These are phyloP conservation scores for Elaphurus davidianus DNA, from an alignment of 2,113 vertebrate genomes.

Conservation along the genomic window DNA sequence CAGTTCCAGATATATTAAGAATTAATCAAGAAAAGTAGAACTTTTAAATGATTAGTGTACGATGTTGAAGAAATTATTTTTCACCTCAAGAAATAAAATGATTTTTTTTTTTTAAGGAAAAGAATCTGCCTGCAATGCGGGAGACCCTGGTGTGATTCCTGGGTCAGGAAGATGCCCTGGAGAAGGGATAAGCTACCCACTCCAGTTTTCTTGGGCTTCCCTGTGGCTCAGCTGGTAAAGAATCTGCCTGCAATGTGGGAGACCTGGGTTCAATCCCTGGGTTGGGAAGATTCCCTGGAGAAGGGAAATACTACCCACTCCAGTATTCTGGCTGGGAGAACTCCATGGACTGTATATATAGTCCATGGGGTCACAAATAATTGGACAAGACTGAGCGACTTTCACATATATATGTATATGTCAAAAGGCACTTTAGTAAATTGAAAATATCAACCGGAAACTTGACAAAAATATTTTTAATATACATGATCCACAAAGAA, in stretches of 20 bases:
- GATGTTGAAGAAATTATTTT: background rate
- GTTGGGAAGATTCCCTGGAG: background rate
- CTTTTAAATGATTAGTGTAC: background rate
- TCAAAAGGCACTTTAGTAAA: background rate
- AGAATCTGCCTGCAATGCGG: background rate
- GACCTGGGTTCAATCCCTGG: background rate
- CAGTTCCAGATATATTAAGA: background rate
- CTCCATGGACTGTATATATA: background rate
- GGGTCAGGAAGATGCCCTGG: background rate
- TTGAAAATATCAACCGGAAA: background rate
- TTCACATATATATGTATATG: background rate
- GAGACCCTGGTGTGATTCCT: accelerated
- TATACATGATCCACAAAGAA: background rate
- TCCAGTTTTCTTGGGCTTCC: background rate
- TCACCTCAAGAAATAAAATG: background rate
- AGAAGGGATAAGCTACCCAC: background rate
- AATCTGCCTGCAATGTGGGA: accelerated
- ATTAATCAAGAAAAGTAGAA: background rate
- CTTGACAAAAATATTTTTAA: background rate
- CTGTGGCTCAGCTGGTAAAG: background rate
- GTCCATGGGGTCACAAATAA: background rate
- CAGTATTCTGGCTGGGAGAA: background rate
- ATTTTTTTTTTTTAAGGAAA: background rate
- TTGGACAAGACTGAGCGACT: background rate
- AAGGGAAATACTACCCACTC: background rate